Evolutionary conservation across 2,888 invertebrate genomes (phyloP), one percentile per base, ranked within the genome.

Genomic region (Prenolepis imparis): DNA sequence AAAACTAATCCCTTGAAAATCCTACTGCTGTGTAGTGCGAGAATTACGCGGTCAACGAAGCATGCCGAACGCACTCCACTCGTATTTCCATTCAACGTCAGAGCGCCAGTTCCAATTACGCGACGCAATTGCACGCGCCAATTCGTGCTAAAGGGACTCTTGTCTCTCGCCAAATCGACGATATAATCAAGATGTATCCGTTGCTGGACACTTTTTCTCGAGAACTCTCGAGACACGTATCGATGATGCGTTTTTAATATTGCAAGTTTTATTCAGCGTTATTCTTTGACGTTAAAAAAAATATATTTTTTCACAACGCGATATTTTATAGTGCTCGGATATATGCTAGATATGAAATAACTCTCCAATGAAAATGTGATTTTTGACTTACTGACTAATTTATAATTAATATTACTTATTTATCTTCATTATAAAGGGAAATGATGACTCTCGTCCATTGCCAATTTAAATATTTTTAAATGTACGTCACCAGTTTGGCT

Each of bases 1-100:
- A 88, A 89, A 89, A 89, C 84, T 89, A 89, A 89, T 88, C 86
- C 83, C 75, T 82, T 39, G 86, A 82, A 87, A 89, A 89, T 88
- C 83, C 86, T 70, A 66, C 80, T 57, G 81, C 80, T 41, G 82
- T 59, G 80, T 70, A 73, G 83, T 59, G 83, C 85, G 88, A 89
- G 83, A 89, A 89, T 89, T 86, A 85, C 84, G 81, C 80, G 82
- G 84, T 82, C 83, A 87, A 86, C 89, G 80, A 78, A 84, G 74
- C 84, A 77, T 82, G 84, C 57, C 67, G 83, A 83, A 86, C 78
- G 81, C 84, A 70, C 84, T 84, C 82, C 86, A 61, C 87, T 74
- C 84, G 85, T 85, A 84, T 85, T 83, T 86, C 85, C 85, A 83
- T 87, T 88, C 85, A 84, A 83, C 83, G 84, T 67, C 68, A 63